Percentiles rank a stretch among this genome's conserved stretches.
These are phyloP conservation scores for Drosophila ochracea DNA, from an alignment of 2,888 invertebrate species.

Conservation along the genomic window DNA sequence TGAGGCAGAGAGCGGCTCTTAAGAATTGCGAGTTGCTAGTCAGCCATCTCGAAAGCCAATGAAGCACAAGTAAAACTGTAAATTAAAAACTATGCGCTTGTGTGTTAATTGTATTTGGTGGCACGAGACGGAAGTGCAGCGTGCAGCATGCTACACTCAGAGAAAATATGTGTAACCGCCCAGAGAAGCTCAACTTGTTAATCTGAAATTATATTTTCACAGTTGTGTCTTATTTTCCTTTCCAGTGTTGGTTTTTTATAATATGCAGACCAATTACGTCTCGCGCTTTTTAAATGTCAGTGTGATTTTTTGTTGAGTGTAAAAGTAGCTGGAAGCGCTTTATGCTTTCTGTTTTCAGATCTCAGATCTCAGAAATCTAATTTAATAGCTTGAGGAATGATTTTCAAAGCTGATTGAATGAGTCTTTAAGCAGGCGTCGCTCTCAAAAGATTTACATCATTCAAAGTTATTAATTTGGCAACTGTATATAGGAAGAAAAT, in stretches of 20 bases:
- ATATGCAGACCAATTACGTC: background rate
- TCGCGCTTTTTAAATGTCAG: background rate
- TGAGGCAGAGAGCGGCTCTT: slow-evolving; percentile 6
- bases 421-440: slow-evolving; percentile 25
- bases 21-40: slow-evolving; percentile 22
- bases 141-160: slow-evolving; percentile 26
- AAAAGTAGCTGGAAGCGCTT: background rate
- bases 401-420: background rate
- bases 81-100: slow-evolving; percentile 48
- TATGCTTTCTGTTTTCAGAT: background rate
- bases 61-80: slow-evolving; percentile 49
- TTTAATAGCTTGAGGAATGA: background rate
- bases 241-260: background rate
- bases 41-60: slow-evolving; percentile 43
- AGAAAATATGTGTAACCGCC: background rate
- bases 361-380: background rate
- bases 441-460: background rate
- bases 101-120: slow-evolving; percentile 53
- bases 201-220: background rate
- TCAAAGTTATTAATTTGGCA: slow-evolving; percentile 20
- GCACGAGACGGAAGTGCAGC: slow-evolving; percentile 32
- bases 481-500: background rate
- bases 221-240: background rate
- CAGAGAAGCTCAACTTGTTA: background rate
- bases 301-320: background rate